A percentile compares a stretch with the other conserved stretches of the same genome.
These are phyloP conservation scores for Mormoops blainvillei DNA, from an alignment of 2,113 vertebrate species.

Conservation along the genomic window DNA sequence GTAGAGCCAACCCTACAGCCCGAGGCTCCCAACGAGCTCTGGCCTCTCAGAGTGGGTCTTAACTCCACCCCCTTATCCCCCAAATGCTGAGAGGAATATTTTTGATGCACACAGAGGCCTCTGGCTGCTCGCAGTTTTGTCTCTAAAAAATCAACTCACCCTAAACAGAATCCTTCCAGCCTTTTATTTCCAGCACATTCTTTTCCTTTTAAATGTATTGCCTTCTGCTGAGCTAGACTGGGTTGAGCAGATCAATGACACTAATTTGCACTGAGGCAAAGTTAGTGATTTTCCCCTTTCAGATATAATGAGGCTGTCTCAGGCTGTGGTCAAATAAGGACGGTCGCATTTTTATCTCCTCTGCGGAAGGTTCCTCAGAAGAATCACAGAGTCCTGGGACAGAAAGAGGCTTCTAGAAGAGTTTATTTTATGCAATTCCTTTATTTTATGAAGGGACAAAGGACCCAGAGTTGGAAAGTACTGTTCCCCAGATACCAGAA, in stretches of 20 bases:
- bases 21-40: background rate
- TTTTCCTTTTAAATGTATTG: background rate
- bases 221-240: background rate
- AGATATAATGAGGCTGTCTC: background rate
- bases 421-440: background rate
- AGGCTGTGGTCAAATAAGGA: background rate
- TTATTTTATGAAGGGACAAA: background rate
- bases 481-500: background rate
- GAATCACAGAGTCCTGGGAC: background rate
- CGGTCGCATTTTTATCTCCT: background rate
- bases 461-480: background rate
- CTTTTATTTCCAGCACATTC: background rate
- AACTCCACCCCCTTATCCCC: fast-evolving
- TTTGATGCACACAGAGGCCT: background rate
- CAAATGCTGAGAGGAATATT: background rate
- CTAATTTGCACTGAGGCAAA: background rate
- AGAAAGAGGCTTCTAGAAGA: background rate
- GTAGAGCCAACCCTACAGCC: background rate
- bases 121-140: background rate
- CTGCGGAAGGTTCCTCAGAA: background rate
- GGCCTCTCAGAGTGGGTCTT: background rate
- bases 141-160: background rate
- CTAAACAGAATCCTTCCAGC: background rate
- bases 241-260: background rate
- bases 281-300: background rate